Percentiles rank a stretch among this genome's conserved stretches.
phyloP scores from a whole-genome alignment of 2,888 invertebrate species.

The Beris chalybata region DNA sequence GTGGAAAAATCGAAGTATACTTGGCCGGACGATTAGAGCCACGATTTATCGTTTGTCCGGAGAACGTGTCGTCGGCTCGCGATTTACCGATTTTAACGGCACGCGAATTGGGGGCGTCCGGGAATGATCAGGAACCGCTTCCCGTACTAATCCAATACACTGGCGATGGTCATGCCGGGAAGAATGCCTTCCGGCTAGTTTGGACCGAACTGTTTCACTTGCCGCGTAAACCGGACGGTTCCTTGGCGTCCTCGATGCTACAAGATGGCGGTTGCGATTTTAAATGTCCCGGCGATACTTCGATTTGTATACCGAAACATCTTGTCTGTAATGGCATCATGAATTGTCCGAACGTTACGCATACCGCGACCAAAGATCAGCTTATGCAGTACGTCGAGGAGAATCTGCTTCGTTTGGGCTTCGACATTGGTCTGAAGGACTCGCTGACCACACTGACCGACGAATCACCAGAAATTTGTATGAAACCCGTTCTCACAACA shows the following conservation, averaged over 20 bases:
- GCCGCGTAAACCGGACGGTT: constrained; percentile 81
- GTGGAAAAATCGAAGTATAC: constrained; percentile 83
- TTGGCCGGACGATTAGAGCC: constrained; percentile 73
- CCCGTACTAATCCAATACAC: constrained; percentile 73
- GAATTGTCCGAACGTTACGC: constrained; percentile 79
- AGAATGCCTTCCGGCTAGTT: constrained; percentile 83
- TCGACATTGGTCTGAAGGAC: constrained; percentile 58
- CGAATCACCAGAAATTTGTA: constrained; percentile 75
- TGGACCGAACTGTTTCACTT: constrained; percentile 89
- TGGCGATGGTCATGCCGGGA: constrained; percentile 75
- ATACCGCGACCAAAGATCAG: constrained; percentile 54
- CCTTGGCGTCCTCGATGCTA: constrained; percentile 74
- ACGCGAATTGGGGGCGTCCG: constrained; percentile 68
- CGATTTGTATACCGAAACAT: constrained; percentile 80
- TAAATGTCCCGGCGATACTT: constrained; percentile 81
- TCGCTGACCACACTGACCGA: constrained; percentile 65
- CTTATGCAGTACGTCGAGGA: constrained; percentile 63
- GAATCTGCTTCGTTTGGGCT: constrained; percentile 62
- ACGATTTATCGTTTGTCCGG: constrained; percentile 80
- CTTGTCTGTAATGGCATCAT: constrained; percentile 85
- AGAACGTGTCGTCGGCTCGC: constrained; percentile 78
- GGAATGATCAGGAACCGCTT: constrained; percentile 64
- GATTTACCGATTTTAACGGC: constrained; percentile 80
- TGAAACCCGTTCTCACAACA: constrained; percentile 58
- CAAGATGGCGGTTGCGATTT: constrained; percentile 80